Evolutionary conservation across 2,888 invertebrate species (phyloP).

Genomic region (Eristalis pertinax): DNA sequence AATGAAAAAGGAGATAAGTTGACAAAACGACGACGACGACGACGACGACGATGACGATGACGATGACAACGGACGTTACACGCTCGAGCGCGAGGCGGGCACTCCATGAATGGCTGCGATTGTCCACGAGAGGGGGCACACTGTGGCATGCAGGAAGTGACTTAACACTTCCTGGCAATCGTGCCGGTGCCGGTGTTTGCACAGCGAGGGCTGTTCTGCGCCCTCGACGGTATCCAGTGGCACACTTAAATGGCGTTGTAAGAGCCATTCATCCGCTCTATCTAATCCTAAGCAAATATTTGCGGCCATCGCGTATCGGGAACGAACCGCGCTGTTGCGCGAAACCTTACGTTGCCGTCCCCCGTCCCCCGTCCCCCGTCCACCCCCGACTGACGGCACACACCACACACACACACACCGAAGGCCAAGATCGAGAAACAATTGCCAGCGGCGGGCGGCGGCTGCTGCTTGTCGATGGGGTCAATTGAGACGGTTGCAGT

Average conservation of each 20-base stretch:
- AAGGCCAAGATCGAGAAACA: no score
- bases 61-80: no score
- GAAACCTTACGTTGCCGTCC: no score
- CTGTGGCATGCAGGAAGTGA: conserved; percentile 34
- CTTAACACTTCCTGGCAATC: conserved; percentile 30
- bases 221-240: conserved; percentile 2
- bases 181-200: neutral
- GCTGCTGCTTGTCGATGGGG: no score
- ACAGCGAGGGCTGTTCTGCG: neutral
- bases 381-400: no score
- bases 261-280: conserved; percentile 7
- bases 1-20: conserved; percentile 29
- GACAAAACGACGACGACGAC: neutral
- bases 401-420: no score
- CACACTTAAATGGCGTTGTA: conserved; percentile 12
- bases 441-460: no score
- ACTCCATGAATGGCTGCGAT: conserved; percentile 24
- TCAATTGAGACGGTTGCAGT: no score
- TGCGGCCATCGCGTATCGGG: neutral
- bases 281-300: conserved; percentile 1
- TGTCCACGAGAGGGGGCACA: conserved; percentile 10
- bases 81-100: neutral
- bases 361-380: no score
- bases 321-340: neutral
- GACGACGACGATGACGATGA: no score